Evolutionary conservation across 2,888 invertebrate genomes (phyloP).

Genomic region (Hyposoter didymator): DNA sequence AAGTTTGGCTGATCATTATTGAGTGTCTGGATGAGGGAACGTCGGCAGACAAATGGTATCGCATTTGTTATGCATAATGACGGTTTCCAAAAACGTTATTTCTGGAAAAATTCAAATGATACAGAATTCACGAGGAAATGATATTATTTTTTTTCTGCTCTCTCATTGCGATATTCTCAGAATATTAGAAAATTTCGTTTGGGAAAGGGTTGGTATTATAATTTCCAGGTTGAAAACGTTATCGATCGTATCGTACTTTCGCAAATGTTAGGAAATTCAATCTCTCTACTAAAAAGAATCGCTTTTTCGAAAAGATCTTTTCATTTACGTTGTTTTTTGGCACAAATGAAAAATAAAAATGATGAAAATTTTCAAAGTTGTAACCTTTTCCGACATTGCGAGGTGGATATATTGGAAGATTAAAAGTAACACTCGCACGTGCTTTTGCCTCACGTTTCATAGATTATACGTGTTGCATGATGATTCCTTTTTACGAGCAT

Average conservation of each 20-base stretch:
- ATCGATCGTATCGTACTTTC: no score
- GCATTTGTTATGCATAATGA: background rate
- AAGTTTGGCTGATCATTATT: background rate
- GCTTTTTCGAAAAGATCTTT: background rate
- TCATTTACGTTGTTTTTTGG: background rate
- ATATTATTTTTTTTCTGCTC: background rate
- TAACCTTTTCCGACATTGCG: background rate
- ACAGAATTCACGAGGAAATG: background rate
- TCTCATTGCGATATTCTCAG: background rate
- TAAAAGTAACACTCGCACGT: slow-evolving; percentile 26
- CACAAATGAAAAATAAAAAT: background rate
- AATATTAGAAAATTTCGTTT: background rate
- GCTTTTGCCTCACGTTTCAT: slow-evolving; percentile 8
- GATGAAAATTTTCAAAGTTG: background rate
- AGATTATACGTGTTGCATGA: slow-evolving; percentile 51
- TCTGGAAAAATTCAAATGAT: background rate
- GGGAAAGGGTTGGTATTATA: no score
- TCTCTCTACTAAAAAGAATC: background rate
- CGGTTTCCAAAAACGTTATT: background rate
- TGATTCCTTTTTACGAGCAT: slow-evolving; percentile 59
- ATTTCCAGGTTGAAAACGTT: no score
- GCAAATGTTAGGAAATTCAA: no score
- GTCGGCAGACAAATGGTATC: background rate
- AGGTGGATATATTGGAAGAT: no score
- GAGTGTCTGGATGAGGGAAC: background rate